These are phyloP conservation scores for Orientallactaga bullata DNA, from an alignment of 2,113 vertebrate genomes.

Conservation along the genomic window DNA sequence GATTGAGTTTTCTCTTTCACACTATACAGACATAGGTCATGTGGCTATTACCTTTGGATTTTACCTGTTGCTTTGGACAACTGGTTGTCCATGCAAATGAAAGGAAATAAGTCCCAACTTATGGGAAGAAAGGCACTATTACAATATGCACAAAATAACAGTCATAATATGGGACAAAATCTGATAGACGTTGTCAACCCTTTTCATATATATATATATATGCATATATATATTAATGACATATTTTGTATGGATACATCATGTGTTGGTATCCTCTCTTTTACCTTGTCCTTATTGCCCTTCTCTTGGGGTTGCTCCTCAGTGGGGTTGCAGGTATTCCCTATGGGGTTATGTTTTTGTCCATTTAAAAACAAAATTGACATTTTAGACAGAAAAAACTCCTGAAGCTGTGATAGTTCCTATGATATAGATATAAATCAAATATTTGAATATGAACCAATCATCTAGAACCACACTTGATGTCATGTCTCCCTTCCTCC, in stretches of 20 bases:
- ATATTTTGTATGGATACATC: no score
- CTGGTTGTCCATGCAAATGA: background rate
- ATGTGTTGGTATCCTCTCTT: no score
- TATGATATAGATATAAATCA: background rate
- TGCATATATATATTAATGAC: no score
- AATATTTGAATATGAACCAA: background rate
- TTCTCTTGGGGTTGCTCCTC: no score
- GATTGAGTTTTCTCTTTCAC: background rate
- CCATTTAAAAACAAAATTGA: constrained; percentile 20
- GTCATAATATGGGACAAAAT: background rate
- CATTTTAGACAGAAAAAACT: background rate
- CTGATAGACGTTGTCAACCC: background rate
- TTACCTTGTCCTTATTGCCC: no score
- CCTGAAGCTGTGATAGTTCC: background rate
- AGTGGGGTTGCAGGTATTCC: no score
- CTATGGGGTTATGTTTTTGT: no score
- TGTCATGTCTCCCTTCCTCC: no score
- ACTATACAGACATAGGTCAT: background rate
- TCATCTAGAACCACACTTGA: background rate
- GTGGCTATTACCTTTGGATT: background rate
- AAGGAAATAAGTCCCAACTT: background rate
- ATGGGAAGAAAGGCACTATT: background rate
- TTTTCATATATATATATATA: background rate
- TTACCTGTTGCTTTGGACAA: constrained; percentile 4
- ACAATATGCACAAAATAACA: background rate